Base-by-base conservation (phyloP, 1,140 invertebrate species). In the Drosophila murphyi region DNA sequence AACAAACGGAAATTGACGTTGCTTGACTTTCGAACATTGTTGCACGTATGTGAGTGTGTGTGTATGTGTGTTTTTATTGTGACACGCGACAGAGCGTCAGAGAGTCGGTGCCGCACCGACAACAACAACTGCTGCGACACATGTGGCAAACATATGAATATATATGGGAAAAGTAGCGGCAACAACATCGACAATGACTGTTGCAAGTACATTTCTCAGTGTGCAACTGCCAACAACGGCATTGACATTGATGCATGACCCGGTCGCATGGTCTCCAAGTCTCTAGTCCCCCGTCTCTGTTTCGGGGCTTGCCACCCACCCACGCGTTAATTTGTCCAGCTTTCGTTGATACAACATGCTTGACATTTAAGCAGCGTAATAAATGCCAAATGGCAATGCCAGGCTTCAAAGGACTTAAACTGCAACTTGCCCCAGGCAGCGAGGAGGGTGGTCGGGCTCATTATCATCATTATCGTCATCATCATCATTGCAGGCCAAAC, bases 1-100 rank as follows among this genome's bases (percentile, higher is more conserved):
- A 77, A 87, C 83, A 88, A 87, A 82, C 80, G 83, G 83, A 87
- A 87, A 87, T 87, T 82, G 83, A 88, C 62, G 83, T 77, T 77
- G 80, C 56, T 62, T 68, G 79, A 87, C 79, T 70, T 60, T 67
- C 57, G 50, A 80, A 80, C 83, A 87, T 65, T 89, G 85, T 83
- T 72, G 83, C 73, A 60, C 29, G 28, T 43, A 39, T 43, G 39
- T 57, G 39, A 39, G 20, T 43, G 39, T 57, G 32, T 20, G 51
- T 41, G 51, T 37, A 29, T n/a, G 5, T 5, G 52, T 34, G 41
- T 72, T 88, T 87, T 87, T 74, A 88, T 88, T 60, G 47, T 71
- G 76, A 89, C 80, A 89, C 80, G 83, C 83, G 83, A 88, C 83
- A 62, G 60, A 48, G 35, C 55, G 47, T 8, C 55, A 32, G 10